Conservation (phyloP, 1,140 invertebrate genomes). For the Pomacea maculata region DNA sequence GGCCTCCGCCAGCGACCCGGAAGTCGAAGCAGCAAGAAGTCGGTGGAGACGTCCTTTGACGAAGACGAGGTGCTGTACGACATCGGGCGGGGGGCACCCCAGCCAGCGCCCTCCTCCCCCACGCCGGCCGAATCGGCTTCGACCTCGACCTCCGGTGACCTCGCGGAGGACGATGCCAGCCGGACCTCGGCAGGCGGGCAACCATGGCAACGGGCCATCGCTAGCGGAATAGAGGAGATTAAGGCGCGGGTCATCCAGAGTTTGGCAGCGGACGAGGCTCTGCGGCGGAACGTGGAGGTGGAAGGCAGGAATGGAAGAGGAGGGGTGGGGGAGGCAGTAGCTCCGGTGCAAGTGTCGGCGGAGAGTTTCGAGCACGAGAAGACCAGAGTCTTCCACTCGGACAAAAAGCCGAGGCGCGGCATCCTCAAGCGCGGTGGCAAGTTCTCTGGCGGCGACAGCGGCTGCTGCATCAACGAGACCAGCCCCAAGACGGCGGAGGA, state of each 20-base stretch:
- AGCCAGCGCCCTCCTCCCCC: neutral
- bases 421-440: slow-evolving; percentile 59
- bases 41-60: neutral
- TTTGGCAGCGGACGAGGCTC: slow-evolving; percentile 1
- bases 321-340: neutral
- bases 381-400: slow-evolving; percentile 50
- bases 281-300: neutral
- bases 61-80: slow-evolving; percentile 27
- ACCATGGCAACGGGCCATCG: neutral
- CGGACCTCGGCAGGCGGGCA: neutral
- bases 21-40: slow-evolving; percentile 1
- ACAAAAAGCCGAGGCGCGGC: slow-evolving; percentile 51
- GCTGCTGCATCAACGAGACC: slow-evolving; percentile 51
- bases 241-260: neutral
- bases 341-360: neutral
- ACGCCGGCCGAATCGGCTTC: neutral
- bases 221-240: slow-evolving; percentile 1
- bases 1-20: slow-evolving; percentile 33
- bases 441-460: slow-evolving; percentile 56
- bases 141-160: no score
- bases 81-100: neutral
- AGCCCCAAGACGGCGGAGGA: slow-evolving; percentile 26
- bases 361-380: neutral
- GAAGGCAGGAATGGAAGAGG: neutral
- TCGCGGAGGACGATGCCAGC: no score